Percentiles rank a stretch among this genome's conserved stretches.
These are phyloP conservation scores for Scaptomyza graminum DNA, from an alignment of 1,140 invertebrate genomes.

Conservation along the genomic window DNA sequence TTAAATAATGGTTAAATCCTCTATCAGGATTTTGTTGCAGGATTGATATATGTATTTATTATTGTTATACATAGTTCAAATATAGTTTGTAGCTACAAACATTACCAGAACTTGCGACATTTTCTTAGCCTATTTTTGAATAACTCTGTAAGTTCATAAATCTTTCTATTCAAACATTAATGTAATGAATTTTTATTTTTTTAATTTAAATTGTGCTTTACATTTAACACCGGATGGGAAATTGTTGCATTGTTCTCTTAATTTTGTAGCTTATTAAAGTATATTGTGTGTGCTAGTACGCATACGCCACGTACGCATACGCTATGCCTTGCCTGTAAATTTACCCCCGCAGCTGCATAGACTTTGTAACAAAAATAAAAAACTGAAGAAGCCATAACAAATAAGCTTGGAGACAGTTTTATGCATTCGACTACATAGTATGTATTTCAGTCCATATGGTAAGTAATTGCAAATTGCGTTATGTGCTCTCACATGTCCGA, in stretches of 20 bases:
- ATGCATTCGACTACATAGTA: conserved; percentile 2
- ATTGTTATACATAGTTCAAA: no score
- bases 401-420: conserved; percentile 24
- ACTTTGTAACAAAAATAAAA: conserved; percentile 17
- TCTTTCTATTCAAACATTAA: no score
- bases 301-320: conserved; percentile 40
- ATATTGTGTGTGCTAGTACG: conserved; percentile 31
- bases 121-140: no score
- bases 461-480: conserved; percentile 12
- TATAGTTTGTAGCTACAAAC: no score
- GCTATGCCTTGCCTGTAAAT: conserved; percentile 1
- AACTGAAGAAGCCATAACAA: conserved; percentile 35
- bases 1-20: no score
- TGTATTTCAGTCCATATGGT: conserved; percentile 22
- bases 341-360: conserved; percentile 17
- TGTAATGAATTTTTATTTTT: no score
- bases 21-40: no score
- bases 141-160: no score
- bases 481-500: conserved; percentile 14
- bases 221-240: not conserved
- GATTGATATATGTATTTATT: no score
- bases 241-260: not conserved
- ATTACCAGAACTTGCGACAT: no score
- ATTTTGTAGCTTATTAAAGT: conserved; percentile 20
- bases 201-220: no score